Evolutionary conservation across 2,113 vertebrate genomes (phyloP), one percentile per base, ranked within the genome.

Genomic region (Poeciliopsis retropinna): DNA sequence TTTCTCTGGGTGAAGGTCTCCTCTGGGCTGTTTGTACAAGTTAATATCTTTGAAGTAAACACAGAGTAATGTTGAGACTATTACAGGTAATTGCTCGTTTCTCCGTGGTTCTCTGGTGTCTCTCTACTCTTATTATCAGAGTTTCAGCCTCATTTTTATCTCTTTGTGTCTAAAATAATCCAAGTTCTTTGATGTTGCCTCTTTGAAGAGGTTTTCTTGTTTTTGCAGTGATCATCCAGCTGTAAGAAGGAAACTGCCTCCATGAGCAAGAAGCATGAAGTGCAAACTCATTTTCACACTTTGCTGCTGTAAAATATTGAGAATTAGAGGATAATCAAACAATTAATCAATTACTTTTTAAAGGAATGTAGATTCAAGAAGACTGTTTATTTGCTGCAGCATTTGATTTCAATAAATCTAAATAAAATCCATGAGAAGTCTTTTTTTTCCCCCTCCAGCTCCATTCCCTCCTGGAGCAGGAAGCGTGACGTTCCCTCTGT

Each of bases 31-130:
- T 30, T 60, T 60, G 13, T 5, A 28, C 60, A 61, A 14, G 62
- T 31, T 32, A 12, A 29, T 30, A 3, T 63, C 39, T 63, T 72
- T 72, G 39, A 64, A 41, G 70, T 63, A n/a, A 63, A 62, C 44
- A 30, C 19, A n/a, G 2, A 44, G 28, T 63, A 11, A 63, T 47
- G 54, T 37, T 27, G 30, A 60, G 47, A 27, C 3, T 70, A 17
- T 31, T 44, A 41, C 2, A 69, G 44, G 19, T 44, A 47, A 44
- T 37, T 22, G 13, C 37, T 30, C 25, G 13, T 44, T 28, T 32
- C 28, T 47, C 31, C 51, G 28, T n/a, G 19, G 17, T n/a, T 17
- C 37, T 29, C 41, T 41, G 30, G 15, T 62, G 27, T 37, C 34
- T 63, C 6, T 6, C 9, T 51, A 3, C n/a, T 17, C 41, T 57